Percentiles rank a stretch among this genome's conserved stretches.
These are phyloP conservation scores for Folsomia candida DNA, from an alignment of 2,888 invertebrate genomes.

Conservation along the genomic window DNA sequence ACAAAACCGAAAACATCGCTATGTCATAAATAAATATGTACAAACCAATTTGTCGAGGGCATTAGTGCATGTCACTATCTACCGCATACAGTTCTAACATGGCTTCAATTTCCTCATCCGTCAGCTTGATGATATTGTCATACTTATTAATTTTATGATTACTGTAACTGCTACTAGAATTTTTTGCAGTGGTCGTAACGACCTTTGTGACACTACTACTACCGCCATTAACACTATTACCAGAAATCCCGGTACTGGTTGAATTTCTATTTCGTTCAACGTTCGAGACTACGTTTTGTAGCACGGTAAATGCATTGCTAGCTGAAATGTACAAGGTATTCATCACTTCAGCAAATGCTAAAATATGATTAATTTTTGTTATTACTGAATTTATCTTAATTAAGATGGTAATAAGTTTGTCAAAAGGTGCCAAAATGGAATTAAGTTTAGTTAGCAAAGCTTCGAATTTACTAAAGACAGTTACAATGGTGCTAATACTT, in stretches of 20 bases:
- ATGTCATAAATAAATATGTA: too few relatives aligned
- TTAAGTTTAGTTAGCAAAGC: conserved; percentile 1
- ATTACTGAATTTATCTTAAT: not conserved
- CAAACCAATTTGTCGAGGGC: too few relatives aligned
- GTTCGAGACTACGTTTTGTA: not conserved
- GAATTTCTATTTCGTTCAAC: too few relatives aligned
- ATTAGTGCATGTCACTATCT: too few relatives aligned
- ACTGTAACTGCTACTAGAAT: too few relatives aligned
- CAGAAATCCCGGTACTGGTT: not conserved
- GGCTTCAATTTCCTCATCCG: not conserved
- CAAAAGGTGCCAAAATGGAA: conserved; percentile 5
- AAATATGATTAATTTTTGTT: not conserved
- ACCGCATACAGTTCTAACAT: too few relatives aligned
- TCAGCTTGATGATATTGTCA: not conserved
- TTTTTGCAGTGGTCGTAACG: too few relatives aligned
- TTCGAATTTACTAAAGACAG: not conserved
- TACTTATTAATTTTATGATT: too few relatives aligned
- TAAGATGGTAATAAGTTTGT: not conserved
- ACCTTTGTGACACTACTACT: too few relatives aligned
- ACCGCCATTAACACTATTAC: not conserved
- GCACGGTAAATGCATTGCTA: not conserved
- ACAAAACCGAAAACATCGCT: too few relatives aligned
- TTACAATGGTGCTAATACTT: not conserved
- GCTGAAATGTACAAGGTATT: not conserved
- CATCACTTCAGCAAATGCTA: not conserved